Evolutionary conservation across 1,140 invertebrate species (phyloP), one percentile per base, ranked within the genome.

Genomic region (Dermatophagoides farinae): DNA sequence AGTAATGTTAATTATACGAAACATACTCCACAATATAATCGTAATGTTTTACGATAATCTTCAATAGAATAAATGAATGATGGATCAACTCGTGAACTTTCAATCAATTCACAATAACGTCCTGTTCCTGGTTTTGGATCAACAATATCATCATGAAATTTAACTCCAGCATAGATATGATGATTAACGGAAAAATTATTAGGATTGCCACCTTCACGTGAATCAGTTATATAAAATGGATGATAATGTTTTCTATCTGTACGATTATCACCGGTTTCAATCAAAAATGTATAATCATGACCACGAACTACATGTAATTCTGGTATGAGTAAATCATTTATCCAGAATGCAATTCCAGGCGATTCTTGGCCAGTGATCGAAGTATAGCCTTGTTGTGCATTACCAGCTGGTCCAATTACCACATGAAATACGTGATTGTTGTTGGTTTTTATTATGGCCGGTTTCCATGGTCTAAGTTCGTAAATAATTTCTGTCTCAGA

Each of bases 321-420:
- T 0, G 91, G 89, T 62, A 92, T 88, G 9, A 96, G 74, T 0
- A 92, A 76, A 0, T 90, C 91, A 70, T 96, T 95, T 65, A 96
- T 91, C 75, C 88, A 92, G 88, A 88, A 95, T 0, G 86, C 82
- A 64, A 92, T 86, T 40, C 88, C 88, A 86, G 88, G 91, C 38
- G 86, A 87, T 5, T 90, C 85, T 70, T 89, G 84, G 16, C 68
- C 68, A 49, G 68, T 69, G n/a, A 69, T 66, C 25, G 65, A 64
- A 5, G 60, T 64, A 37, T 69, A 69, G 1, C 68, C 68, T 54
- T 63, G 66, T 18, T 64, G 62, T 23, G 60, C 61, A 40, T 61
- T 61, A 18, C 68, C 68, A 6, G 68, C 53, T 9, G 68, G 68
- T 10, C 68, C 68, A 40, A 69, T 67, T 37, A 66, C 65, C 10